Conservation (phyloP, 2,797 vertebrate genomes). For the Scyliorhinus canicula region DNA sequence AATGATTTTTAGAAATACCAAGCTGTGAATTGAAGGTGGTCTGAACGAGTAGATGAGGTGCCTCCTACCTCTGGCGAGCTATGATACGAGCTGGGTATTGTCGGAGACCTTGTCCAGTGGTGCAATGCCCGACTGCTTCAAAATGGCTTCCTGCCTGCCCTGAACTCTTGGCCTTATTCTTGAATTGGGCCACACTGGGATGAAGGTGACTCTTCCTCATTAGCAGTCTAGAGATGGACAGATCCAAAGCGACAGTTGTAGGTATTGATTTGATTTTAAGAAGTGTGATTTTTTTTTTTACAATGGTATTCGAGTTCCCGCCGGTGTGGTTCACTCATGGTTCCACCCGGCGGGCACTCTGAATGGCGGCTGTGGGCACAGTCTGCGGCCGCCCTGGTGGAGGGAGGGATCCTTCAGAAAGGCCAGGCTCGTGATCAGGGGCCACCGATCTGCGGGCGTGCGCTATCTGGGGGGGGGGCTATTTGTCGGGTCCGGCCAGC, state of each 20-base stretch:
- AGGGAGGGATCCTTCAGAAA: no score
- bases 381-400: no score
- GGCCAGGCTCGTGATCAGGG: no score
- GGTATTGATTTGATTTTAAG: not conserved
- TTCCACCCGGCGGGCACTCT: no score
- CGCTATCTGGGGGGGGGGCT: no score
- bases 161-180: not conserved
- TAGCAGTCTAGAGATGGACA: not conserved
- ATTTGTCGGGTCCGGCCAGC: no score
- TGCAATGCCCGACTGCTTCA: no score
- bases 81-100: not conserved
- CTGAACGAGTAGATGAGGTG: not conserved
- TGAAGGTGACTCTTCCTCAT: not conserved
- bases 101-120: not conserved
- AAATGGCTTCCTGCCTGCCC: no score
- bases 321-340: no score
- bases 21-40: not conserved
- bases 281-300: not conserved
- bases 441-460: no score
- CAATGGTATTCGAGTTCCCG: not conserved
- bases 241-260: not conserved
- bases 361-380: no score
- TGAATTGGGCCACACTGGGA: not conserved
- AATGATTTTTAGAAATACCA: not conserved
- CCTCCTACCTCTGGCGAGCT: not conserved